These are phyloP conservation scores for Ctena decussata DNA, from an alignment of 2,888 invertebrate genomes.

Conservation along the genomic window DNA sequence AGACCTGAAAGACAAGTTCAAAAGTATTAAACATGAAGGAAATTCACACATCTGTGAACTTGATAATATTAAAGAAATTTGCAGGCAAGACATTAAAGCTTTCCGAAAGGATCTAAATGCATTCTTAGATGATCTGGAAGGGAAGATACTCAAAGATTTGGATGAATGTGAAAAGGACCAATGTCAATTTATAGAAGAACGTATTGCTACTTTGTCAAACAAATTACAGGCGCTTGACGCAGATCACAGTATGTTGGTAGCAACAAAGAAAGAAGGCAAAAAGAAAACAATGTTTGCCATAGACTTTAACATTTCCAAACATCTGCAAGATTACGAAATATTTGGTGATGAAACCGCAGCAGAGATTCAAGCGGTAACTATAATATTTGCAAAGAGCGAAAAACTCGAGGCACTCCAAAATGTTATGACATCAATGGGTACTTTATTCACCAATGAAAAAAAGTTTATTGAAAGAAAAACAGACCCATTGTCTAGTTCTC, in stretches of 20 bases:
- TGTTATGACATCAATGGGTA: not conserved
- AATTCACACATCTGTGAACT: not conserved
- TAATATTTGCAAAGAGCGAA: not conserved
- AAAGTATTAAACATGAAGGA: not conserved
- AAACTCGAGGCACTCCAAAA: not conserved
- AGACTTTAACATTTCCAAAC: not conserved
- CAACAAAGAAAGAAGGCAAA: not conserved
- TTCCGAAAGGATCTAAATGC: not conserved
- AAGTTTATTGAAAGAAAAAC: too few species aligned
- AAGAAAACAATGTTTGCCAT: not conserved
- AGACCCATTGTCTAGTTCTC: too few species aligned
- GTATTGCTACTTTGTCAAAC: not conserved
- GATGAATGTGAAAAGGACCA: not conserved
- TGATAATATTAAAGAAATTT: not conserved
- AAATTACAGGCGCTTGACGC: not conserved
- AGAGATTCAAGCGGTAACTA: not conserved
- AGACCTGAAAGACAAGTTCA: not conserved
- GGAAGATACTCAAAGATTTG: not conserved
- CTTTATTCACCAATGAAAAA: not conserved
- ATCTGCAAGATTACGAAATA: not conserved
- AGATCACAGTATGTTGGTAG: not conserved
- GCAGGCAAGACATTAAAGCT: not conserved
- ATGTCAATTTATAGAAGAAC: not conserved
- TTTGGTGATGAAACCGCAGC: not conserved
- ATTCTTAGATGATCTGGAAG: not conserved